phyloP scores from a whole-genome alignment of 2,113 vertebrate genomes.

The Hyperoodon ampullatus region DNA sequence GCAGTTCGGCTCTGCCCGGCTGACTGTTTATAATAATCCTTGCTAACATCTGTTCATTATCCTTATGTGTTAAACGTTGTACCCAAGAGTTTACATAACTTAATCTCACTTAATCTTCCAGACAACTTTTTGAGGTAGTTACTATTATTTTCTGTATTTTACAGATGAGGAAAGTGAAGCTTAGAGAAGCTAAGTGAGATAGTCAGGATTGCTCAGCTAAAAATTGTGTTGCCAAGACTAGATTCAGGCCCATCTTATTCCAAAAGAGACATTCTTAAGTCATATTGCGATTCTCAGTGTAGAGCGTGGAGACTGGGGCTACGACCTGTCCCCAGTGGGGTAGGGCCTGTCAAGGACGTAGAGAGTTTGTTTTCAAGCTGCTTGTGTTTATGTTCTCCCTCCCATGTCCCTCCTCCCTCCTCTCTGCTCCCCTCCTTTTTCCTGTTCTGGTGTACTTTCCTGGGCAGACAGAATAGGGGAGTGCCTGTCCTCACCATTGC shows the following conservation, averaged over 20 bases:
- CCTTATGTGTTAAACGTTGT: not conserved
- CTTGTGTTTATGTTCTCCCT: not conserved
- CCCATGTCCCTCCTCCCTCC: fast-evolving
- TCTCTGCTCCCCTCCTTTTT: not conserved
- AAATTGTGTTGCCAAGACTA: not conserved
- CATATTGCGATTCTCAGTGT: not conserved
- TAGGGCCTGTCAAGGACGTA: not conserved
- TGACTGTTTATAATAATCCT: not conserved
- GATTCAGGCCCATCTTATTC: not conserved
- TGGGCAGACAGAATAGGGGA: fast-evolving
- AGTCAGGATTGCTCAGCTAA: not conserved
- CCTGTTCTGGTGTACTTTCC: not conserved
- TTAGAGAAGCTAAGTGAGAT: not conserved
- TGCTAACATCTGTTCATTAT: not conserved
- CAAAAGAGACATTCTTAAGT: not conserved
- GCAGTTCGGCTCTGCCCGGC: not conserved
- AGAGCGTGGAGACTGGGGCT: not conserved
- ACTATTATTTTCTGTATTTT: not conserved
- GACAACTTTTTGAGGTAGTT: not conserved
- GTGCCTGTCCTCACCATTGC: not conserved
- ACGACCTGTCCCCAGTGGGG: not conserved
- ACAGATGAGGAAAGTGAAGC: not conserved
- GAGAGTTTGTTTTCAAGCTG: not conserved
- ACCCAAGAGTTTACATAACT: not conserved
- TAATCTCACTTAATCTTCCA: not conserved